Conservation (phyloP, 2,797 vertebrate species). For the Carcharodon carcharias region DNA sequence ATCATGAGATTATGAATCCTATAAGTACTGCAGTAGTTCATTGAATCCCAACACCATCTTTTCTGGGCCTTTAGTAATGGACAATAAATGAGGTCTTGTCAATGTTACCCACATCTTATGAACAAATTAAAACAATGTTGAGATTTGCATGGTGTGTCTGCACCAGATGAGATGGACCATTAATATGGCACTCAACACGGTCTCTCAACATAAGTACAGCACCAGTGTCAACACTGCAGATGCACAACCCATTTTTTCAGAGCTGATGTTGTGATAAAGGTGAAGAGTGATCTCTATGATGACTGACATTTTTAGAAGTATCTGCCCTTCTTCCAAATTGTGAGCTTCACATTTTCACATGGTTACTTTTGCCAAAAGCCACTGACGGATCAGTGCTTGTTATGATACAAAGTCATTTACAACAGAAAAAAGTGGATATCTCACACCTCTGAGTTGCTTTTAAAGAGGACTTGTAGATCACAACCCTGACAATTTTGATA, state of each 20-base stretch:
- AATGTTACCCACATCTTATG: neutral
- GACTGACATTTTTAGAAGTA: neutral
- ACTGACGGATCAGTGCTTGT: neutral
- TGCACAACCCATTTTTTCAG: neutral
- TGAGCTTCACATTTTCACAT: neutral
- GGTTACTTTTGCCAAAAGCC: neutral
- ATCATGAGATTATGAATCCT: neutral
- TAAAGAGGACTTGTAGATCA: neutral
- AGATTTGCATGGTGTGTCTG: neutral
- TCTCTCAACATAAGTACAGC: neutral
- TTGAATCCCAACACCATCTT: neutral
- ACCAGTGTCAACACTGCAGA: neutral
- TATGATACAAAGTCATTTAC: neutral
- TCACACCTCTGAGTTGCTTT: neutral
- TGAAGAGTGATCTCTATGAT: neutral
- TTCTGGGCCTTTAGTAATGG: neutral
- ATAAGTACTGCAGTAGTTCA: neutral
- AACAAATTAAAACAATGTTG: neutral
- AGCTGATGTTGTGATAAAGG: neutral
- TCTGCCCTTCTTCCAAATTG: neutral
- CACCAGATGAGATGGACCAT: neutral
- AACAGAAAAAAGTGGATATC: neutral
- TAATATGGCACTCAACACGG: neutral
- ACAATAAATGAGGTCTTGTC: neutral
- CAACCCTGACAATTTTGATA: neutral